These are phyloP conservation scores for Homalodisca vitripennis DNA, from an alignment of 1,140 invertebrate genomes.

Conservation along the genomic window DNA sequence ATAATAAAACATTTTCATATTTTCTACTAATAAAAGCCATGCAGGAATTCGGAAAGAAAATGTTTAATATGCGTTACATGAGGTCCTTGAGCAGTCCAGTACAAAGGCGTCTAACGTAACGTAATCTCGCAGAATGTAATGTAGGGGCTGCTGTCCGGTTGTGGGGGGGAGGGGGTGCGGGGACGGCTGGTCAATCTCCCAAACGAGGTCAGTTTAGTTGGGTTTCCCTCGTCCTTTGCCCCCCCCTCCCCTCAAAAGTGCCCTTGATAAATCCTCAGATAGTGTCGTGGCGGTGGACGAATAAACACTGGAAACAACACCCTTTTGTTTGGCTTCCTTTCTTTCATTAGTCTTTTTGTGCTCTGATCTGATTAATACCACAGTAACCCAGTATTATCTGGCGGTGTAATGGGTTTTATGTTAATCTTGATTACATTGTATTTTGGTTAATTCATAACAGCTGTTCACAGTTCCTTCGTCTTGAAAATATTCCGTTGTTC, in stretches of 20 bases:
- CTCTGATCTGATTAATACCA: not conserved
- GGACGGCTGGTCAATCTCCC: not conserved
- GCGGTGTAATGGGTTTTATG: too few relatives aligned
- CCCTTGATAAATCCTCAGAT: conserved; percentile 23
- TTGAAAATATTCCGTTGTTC: too few relatives aligned
- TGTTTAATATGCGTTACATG: too few relatives aligned
- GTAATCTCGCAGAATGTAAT: too few relatives aligned
- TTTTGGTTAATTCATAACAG: too few relatives aligned
- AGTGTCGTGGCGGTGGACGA: not conserved
- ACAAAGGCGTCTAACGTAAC: too few relatives aligned
- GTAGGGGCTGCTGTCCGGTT: not conserved
- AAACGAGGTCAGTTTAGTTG: conserved; percentile 12
- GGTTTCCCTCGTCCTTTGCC: not conserved
- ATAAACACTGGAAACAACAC: conserved; percentile 3
- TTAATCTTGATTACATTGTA: too few relatives aligned
- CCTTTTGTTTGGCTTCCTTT: conserved; percentile 1
- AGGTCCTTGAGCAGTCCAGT: too few relatives aligned
- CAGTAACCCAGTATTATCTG: not conserved
- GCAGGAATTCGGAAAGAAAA: too few relatives aligned
- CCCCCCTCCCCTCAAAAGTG: not conserved
- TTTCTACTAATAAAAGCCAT: too few relatives aligned
- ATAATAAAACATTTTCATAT: too few relatives aligned
- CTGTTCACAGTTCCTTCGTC: too few relatives aligned
- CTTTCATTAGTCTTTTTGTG: conserved; percentile 6
- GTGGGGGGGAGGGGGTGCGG: not conserved